Evolutionary conservation across 2,888 invertebrate genomes (phyloP).

Genomic region (Scrobipalpa costella): DNA sequence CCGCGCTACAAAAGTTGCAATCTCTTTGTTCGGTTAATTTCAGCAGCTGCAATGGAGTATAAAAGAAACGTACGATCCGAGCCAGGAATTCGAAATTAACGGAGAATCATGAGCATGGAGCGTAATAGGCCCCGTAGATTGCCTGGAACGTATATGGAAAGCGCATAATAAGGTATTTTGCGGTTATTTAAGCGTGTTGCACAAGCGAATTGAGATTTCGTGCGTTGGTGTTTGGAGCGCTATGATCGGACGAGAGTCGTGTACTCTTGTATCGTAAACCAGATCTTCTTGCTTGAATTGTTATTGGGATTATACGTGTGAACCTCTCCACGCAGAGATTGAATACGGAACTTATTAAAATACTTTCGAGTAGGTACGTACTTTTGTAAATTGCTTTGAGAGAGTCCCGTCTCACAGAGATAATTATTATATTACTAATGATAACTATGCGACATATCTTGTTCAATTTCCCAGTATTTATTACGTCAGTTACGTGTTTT

Average conservation of each 20-base stretch:
- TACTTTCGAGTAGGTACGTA: constrained; percentile 45
- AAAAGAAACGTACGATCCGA: constrained; percentile 67
- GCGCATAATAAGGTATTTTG: constrained; percentile 79
- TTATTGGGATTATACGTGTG: constrained; percentile 71
- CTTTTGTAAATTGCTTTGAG: constrained; percentile 21
- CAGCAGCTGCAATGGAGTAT: constrained; percentile 68
- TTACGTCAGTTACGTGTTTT: background rate
- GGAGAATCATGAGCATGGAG: constrained; percentile 67
- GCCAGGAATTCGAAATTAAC: constrained; percentile 71
- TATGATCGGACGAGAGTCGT: constrained; percentile 61
- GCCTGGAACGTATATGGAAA: constrained; percentile 77
- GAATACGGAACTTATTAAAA: constrained; percentile 65
- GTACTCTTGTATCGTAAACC: constrained; percentile 63
- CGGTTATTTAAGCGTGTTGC: constrained; percentile 78
- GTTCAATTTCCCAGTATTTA: background rate
- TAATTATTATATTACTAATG: background rate
- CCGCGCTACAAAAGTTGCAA: constrained; percentile 72
- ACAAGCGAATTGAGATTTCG: constrained; percentile 77
- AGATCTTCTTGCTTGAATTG: constrained; percentile 69
- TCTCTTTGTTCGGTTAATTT: constrained; percentile 63
- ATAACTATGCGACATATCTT: background rate
- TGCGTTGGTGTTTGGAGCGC: constrained; percentile 64
- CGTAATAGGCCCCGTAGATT: constrained; percentile 72
- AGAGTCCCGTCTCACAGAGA: background rate
- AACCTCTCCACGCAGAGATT: constrained; percentile 53